Evolutionary conservation across 2,888 invertebrate species (phyloP), one percentile per base, ranked within the genome.

Genomic region (Drosophila infuscata): DNA sequence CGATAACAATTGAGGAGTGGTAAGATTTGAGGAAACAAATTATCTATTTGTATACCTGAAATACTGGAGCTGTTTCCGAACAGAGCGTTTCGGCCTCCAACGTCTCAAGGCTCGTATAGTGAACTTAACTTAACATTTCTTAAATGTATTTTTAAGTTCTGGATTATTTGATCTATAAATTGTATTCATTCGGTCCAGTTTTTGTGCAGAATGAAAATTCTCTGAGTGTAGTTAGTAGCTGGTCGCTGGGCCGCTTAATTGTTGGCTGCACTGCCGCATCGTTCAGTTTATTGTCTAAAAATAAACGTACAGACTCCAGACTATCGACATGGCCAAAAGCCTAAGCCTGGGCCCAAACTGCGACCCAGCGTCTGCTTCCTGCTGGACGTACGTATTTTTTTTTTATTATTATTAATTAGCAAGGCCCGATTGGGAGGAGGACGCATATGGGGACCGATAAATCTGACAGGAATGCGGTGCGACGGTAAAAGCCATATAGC

Each of bases 361-460:
- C 36, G 68, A 30, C 29, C 25, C 35, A 9, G 33, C 15, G 36
- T 79, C 38, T 30, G 56, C 76, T 87, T 88, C 79, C 82, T 81
- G 84, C 67, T 69, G 60, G 29, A 53, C 57, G 65, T 52, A 63
- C 70, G 41, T 67, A 56, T 58, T 46, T 63, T 64, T 63, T 64
- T 70, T 57, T 71, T 89, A 77, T 89, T 86, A 85, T 86, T 86
- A 86, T 86, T 86, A 89, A 86, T 86, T 86, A 89, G 86, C 75
- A 70, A 70, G 59, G 79, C 79, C 72, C 74, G 57, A 72, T 74
- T 82, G 79, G 76, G 54, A 35, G 41, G 49, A 43, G 54, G 25
- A 41, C 12, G 32, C 29, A 46, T 20, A 12, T 33, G 43, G 52
- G 64, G 79, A 58, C 64, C 60, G 59, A 74, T 46, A 46, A 84